These are phyloP conservation scores for Papilio machaon DNA, from an alignment of 1,140 invertebrate genomes.

Conservation along the genomic window DNA sequence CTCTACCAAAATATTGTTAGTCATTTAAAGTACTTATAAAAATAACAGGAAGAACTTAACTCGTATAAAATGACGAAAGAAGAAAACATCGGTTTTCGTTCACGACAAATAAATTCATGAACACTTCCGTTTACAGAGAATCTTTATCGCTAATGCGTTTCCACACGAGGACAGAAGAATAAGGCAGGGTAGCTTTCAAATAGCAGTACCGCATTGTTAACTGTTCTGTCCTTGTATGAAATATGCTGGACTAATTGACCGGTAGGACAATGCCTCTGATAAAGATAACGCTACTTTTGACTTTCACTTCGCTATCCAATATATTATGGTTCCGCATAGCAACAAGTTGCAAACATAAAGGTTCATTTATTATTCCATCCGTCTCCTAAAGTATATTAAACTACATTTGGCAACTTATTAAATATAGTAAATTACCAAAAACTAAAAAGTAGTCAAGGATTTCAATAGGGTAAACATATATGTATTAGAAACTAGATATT, in stretches of 20 bases:
- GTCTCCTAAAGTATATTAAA: too few relatives aligned
- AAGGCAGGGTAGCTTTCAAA: neutral
- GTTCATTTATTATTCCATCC: neutral
- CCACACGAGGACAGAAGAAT: neutral
- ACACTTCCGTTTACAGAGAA: conserved; percentile 28
- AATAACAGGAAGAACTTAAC: neutral
- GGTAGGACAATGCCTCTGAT: conserved; percentile 36
- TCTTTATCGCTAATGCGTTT: conserved; percentile 30
- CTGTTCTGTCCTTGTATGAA: neutral
- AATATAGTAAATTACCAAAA: neutral
- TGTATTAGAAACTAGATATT: too few relatives aligned
- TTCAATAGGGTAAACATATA: too few relatives aligned
- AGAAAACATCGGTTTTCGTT: conserved; percentile 35
- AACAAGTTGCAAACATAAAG: neutral
- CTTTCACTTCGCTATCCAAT: conserved; percentile 36
- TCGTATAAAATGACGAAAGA: neutral
- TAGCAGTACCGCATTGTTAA: neutral
- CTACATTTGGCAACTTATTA: too few relatives aligned
- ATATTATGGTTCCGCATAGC: neutral
- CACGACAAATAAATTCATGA: conserved; percentile 45
- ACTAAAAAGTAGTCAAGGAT: neutral
- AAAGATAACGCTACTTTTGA: conserved; percentile 36
- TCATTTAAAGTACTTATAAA: neutral
- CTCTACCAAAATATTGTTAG: neutral
- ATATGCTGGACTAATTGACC: conserved; percentile 42